These are phyloP conservation scores for Idris sp. DNA, from an alignment of 1,140 invertebrate genomes.

Conservation along the genomic window DNA sequence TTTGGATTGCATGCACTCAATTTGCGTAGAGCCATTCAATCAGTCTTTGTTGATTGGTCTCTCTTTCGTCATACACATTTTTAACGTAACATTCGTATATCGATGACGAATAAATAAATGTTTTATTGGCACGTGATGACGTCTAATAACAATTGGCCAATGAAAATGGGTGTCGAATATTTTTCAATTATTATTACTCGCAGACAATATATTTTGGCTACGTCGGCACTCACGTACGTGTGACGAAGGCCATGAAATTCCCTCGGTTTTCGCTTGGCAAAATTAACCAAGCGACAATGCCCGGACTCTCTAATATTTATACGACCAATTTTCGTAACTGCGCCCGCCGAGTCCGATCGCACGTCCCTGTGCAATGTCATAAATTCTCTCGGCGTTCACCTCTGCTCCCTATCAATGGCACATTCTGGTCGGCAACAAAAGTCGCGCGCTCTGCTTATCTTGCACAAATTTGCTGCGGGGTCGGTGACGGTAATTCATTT, in stretches of 20 bases:
- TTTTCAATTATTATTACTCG: conserved; percentile 67
- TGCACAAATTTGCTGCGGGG: conserved; percentile 34
- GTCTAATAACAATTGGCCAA: conserved; percentile 26
- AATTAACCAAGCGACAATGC: conserved; percentile 72
- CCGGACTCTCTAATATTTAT: conserved; percentile 73
- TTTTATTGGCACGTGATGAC: conserved; percentile 37
- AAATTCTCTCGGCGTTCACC: conserved; percentile 39
- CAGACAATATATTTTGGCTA: conserved; percentile 36
- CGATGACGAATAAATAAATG: conserved; percentile 47
- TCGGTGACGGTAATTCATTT: conserved; percentile 24
- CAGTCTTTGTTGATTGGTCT: conserved; percentile 24
- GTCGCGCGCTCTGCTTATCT: conserved; percentile 42
- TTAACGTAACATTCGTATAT: conserved; percentile 1
- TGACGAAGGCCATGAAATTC: conserved; percentile 58
- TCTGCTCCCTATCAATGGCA: conserved; percentile 34
- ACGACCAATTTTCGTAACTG: conserved; percentile 70
- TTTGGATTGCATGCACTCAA: conserved; percentile 9
- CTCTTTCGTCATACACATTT: conserved; percentile 23
- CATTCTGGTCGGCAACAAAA: conserved; percentile 43
- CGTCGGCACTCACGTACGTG: conserved; percentile 42
- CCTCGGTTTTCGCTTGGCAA: conserved; percentile 67
- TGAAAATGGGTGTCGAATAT: conserved; percentile 43
- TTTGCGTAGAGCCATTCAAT: conserved; percentile 18
- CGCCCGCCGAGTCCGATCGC: conserved; percentile 33
- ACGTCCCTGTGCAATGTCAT: conserved; percentile 39